Conservation (phyloP, 2,888 invertebrate species). For the Leptopilina drosophilae region DNA sequence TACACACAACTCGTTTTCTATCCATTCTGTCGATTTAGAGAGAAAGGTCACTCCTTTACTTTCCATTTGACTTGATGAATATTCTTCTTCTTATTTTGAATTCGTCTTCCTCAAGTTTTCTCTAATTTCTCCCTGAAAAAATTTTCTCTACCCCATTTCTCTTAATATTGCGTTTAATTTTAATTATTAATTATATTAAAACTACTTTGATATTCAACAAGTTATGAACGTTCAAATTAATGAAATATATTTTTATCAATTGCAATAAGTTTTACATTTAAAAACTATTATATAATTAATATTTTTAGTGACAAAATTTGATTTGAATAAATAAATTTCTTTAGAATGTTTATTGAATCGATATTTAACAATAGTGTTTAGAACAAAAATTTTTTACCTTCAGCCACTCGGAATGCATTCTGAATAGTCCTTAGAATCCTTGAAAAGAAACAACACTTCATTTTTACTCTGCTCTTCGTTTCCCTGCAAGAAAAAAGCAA, state of each 20-base stretch:
- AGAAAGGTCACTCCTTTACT: conserved; percentile 9
- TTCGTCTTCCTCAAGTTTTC: neutral
- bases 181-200: neutral
- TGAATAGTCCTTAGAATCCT: conserved; percentile 60
- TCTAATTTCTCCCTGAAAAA: neutral
- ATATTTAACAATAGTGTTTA: no score
- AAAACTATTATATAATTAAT: no score
- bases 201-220: no score
- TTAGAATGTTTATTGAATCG: no score
- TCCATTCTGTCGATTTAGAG: conserved; percentile 11
- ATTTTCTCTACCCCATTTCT: no score
- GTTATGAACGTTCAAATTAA: no score
- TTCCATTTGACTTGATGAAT: neutral
- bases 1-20: neutral
- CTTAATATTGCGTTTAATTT: no score
- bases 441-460: conserved; percentile 60
- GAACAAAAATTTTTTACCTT: conserved; percentile 66
- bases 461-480: conserved; percentile 57
- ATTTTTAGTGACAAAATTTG: no score
- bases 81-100: neutral
- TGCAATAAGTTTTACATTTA: no score
- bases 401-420: conserved; percentile 73
- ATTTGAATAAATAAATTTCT: neutral
- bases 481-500: conserved; percentile 46
- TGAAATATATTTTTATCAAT: no score